Percentiles rank a stretch among this genome's conserved stretches.
These are phyloP conservation scores for Atethmia centrago DNA, from an alignment of 2,888 invertebrate genomes.

Conservation along the genomic window DNA sequence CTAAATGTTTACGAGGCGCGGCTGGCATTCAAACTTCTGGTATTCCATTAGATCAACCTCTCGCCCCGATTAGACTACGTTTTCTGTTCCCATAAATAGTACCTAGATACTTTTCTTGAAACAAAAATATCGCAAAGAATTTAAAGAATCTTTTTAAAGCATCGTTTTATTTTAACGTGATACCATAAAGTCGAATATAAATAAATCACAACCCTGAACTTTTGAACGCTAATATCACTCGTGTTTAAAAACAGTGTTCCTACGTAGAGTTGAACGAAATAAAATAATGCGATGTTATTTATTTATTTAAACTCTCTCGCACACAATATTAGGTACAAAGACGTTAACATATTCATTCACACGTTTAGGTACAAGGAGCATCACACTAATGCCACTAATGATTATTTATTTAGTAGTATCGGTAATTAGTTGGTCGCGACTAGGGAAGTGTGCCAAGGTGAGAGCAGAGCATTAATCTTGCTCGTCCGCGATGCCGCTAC, in stretches of 20 bases:
- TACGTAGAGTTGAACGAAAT: conserved; percentile 28
- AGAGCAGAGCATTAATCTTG: conserved; percentile 52
- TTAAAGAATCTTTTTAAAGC: neutral
- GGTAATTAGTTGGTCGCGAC: conserved; percentile 55
- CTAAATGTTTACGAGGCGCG: conserved; percentile 50
- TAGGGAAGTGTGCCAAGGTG: conserved; percentile 67
- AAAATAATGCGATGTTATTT: conserved; percentile 54
- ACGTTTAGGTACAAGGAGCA: conserved; percentile 36
- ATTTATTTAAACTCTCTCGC: too few species aligned
- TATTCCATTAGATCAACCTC: conserved; percentile 30
- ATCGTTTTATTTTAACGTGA: conserved; percentile 18
- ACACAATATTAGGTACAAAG: too few species aligned
- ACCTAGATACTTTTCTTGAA: neutral
- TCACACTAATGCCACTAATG: conserved; percentile 38
- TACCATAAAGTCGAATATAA: conserved; percentile 27
- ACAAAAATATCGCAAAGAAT: neutral
- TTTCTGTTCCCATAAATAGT: neutral
- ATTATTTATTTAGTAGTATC: conserved; percentile 60
- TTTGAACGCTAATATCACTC: conserved; percentile 34
- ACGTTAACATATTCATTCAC: conserved; percentile 53
- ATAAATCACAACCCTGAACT: conserved; percentile 58
- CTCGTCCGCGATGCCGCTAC: conserved; percentile 30
- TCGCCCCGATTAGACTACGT: conserved; percentile 9
- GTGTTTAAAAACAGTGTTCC: conserved; percentile 38
- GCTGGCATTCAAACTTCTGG: conserved; percentile 49